Percentiles rank a stretch among this genome's conserved stretches.
phyloP scores from a whole-genome alignment of 2,797 vertebrate species.

The Calcarius lapponicus region DNA sequence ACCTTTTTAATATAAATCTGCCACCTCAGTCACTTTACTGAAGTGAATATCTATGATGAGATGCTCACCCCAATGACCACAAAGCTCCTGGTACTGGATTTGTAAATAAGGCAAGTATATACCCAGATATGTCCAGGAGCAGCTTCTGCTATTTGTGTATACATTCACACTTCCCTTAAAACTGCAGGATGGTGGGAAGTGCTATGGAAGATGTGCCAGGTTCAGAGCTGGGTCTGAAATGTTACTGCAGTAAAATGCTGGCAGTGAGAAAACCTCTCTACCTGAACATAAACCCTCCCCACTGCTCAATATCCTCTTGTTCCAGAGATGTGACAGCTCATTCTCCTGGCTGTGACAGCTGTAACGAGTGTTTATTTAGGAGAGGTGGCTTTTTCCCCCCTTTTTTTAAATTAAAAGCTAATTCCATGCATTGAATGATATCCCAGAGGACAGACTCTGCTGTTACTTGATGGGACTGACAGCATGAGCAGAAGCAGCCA shows the following conservation, averaged over 20 bases:
- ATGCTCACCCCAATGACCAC: neutral
- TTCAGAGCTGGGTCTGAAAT: neutral
- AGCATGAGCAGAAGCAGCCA: neutral
- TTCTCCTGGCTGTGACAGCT: conserved; percentile 1
- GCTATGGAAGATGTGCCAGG: neutral
- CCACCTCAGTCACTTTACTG: neutral
- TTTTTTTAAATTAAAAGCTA: conserved; percentile 25
- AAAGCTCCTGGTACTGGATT: neutral
- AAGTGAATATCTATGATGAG: neutral
- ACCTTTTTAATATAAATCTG: neutral
- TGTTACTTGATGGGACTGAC: conserved; percentile 27
- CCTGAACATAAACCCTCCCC: neutral
- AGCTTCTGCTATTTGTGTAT: neutral
- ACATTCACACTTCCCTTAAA: neutral
- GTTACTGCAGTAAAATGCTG: neutral
- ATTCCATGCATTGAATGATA: conserved; percentile 1
- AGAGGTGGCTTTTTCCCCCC: neutral
- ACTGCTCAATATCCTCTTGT: neutral
- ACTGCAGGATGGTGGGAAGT: neutral
- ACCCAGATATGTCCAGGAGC: neutral
- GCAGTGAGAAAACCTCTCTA: neutral
- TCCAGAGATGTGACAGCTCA: neutral
- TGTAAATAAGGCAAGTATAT: neutral
- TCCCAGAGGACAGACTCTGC: neutral
- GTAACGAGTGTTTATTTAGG: neutral